A percentile compares a stretch with the other conserved stretches of the same genome.
Evolutionary conservation across 1,140 invertebrate species (phyloP).

Genomic region (Bombus soroeensis): DNA sequence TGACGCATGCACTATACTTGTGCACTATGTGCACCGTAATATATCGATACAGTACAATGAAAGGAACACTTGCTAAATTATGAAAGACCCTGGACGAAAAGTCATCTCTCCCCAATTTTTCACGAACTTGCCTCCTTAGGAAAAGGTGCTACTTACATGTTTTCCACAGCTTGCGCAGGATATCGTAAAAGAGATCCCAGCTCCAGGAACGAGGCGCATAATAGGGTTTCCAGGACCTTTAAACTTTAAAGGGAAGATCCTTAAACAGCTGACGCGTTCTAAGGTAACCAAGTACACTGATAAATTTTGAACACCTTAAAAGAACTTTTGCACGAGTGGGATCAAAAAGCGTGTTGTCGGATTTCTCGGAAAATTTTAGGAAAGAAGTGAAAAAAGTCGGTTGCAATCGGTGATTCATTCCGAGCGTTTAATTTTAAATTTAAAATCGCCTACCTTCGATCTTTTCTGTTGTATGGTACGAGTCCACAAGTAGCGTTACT

Average conservation of each 20-base stretch:
- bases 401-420: neutral
- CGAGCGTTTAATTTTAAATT: neutral
- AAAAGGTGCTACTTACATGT: conserved; percentile 11
- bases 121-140: conserved; percentile 34
- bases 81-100: neutral
- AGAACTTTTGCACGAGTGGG: neutral
- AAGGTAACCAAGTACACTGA: conserved; percentile 42
- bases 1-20: neutral
- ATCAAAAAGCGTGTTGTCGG: neutral
- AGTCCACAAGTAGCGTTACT: neutral
- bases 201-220: conserved; percentile 48
- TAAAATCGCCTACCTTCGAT: neutral
- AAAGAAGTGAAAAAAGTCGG: neutral
- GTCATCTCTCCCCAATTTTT: conserved; percentile 20
- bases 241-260: conserved; percentile 74
- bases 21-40: no score
- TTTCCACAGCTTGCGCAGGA: conserved; percentile 31
- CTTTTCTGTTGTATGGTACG: neutral
- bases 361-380: neutral
- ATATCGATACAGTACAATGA: neutral
- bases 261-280: conserved; percentile 66
- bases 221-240: conserved; percentile 68
- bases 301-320: conserved; percentile 36
- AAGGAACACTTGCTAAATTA: conserved; percentile 19
- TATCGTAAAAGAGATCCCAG: conserved; percentile 35